Evolutionary conservation across 2,888 invertebrate genomes (phyloP), one percentile per base, ranked within the genome.

Genomic region (Ypsolopha sequella): DNA sequence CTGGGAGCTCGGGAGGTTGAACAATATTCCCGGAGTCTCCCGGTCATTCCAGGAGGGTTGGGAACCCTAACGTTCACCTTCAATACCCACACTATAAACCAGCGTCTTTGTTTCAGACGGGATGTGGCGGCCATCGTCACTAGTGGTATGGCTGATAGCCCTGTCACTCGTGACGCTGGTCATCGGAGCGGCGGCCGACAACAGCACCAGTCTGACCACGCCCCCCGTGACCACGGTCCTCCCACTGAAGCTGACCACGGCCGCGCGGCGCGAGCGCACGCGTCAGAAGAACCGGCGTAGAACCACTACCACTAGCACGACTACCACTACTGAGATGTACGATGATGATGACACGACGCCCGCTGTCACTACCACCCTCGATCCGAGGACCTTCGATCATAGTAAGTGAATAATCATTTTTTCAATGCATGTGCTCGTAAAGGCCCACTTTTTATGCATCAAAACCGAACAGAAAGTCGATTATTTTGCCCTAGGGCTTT

Each of bases 91-190:
- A 24, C 24, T 24, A 24, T 24, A 24, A 24, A 24, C 24, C 24
- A 24, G 24, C 8, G 9, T 43, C 11, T 56, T 55, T 70, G 57
- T 63, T 55, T 51, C 75, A 84, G 82, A 59, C 65, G 76, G 50
- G 46, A 85, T 84, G 84, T 64, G 76, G 71, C 66, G 71, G 54
- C 55, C 67, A 60, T 71, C 80, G 85, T 81, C 85, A 81, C 80
- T 85, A 64, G 84, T 82, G 79, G 69, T 80, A 56, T 69, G 81
- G 70, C 68, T 85, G 52, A 51, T 63, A 8, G 70, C 70, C 70
- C 70, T 76, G 58, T 81, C 80, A 77, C 82, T 85, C 70, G 84
- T 85, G 85, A 84, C 85, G 73, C 68, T 81, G 57, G 82, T 63
- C 62, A 57, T 76, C 43, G 80, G 11, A 14, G 14, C 10, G 7